A percentile compares a stretch with the other conserved stretches of the same genome.
These are phyloP conservation scores for Sebastes matsubarae DNA, from an alignment of 2,797 vertebrate species.

Conservation along the genomic window DNA sequence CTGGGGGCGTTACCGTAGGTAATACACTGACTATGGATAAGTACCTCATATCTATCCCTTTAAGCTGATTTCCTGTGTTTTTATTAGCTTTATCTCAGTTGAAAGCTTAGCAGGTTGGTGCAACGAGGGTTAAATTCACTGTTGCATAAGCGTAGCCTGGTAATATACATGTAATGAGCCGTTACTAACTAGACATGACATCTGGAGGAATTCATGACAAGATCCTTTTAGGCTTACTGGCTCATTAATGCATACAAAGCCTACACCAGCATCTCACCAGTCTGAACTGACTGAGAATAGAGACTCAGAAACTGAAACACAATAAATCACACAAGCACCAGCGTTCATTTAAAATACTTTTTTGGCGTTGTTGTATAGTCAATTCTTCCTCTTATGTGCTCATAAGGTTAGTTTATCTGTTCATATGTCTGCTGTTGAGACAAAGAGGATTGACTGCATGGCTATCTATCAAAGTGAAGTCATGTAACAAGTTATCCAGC, in stretches of 20 bases:
- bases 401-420: background rate
- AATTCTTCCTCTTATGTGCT: background rate
- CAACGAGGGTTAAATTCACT: conserved; percentile 10
- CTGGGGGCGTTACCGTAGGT: too few species aligned
- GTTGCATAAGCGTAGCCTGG: conserved; percentile 16
- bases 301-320: background rate
- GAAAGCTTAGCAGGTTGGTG: background rate
- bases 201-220: conserved; percentile 5
- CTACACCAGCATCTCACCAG: background rate
- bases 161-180: conserved; percentile 16
- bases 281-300: background rate
- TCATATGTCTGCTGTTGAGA: conserved; percentile 4
- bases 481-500: conserved; percentile 17
- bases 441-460: background rate
- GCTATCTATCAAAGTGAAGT: conserved; percentile 31
- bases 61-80: background rate
- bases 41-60: background rate
- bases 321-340: background rate
- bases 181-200: conserved; percentile 27
- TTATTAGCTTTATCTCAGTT: background rate
- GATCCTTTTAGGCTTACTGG: conserved; percentile 7
- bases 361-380: background rate
- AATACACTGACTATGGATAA: too few species aligned
- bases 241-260: background rate
- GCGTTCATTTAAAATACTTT: background rate